phyloP scores from a whole-genome alignment of 23 tunicate genomes.

The Ascidia mentula region DNA sequence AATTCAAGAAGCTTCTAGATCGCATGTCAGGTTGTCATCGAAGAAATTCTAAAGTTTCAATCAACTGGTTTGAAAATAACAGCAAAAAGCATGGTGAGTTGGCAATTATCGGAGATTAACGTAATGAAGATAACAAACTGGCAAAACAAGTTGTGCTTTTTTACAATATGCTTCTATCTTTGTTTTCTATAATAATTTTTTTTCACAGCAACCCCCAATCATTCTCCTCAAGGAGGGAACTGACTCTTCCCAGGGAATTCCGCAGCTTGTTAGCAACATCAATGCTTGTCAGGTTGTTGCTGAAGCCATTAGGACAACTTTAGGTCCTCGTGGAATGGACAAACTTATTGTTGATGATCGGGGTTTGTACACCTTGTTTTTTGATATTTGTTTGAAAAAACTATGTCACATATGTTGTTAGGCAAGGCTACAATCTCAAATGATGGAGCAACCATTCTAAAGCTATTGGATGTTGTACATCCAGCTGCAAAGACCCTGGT shows the following conservation, averaged over 20 bases:
- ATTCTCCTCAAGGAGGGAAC: slow-evolving; percentile 96
- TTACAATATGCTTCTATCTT: too few relatives aligned
- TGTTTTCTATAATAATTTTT: too few relatives aligned
- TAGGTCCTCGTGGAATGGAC: slow-evolving; percentile 99
- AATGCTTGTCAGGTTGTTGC: slow-evolving; percentile 97
- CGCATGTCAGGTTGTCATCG: background rate
- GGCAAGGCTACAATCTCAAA: slow-evolving; percentile 95
- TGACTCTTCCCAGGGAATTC: slow-evolving; percentile 96
- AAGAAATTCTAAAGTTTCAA: background rate
- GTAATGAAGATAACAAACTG: too few relatives aligned
- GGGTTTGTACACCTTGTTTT: slow-evolving; percentile 28
- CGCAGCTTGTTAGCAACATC: slow-evolving; percentile 94
- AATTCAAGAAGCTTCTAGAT: background rate
- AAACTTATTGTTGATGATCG: slow-evolving; percentile 85
- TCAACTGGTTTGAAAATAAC: background rate
- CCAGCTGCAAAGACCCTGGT: slow-evolving; percentile 98
- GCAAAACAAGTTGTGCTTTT: too few relatives aligned
- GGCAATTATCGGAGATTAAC: too few relatives aligned
- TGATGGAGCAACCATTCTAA: slow-evolving; percentile 97
- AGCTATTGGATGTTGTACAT: slow-evolving; percentile 91
- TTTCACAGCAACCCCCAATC: slow-evolving; percentile 75
- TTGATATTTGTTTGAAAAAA: background rate
- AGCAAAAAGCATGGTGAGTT: background rate
- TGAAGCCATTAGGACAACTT: slow-evolving; percentile 93
- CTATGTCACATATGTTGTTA: background rate